phyloP scores from a whole-genome alignment of 2,113 vertebrate genomes.

The Rhinoderma darwinii region DNA sequence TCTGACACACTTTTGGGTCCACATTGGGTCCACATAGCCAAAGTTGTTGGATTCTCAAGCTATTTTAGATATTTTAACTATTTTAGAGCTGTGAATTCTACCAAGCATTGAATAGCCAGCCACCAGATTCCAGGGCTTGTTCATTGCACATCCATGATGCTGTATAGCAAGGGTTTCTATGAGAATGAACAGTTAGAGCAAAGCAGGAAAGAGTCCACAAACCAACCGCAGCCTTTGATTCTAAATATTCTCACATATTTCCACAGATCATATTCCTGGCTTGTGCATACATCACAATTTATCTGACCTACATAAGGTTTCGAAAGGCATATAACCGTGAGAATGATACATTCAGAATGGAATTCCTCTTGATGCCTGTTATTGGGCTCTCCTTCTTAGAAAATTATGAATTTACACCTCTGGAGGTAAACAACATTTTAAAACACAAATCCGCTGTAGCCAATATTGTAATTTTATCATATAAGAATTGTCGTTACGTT shows the following conservation, averaged over 20 bases:
- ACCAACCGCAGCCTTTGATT: neutral
- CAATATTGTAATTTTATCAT: neutral
- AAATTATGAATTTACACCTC: conserved; percentile 85
- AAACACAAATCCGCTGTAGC: neutral
- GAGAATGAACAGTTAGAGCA: neutral
- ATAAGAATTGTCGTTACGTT: no score
- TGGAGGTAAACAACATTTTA: conserved; percentile 81
- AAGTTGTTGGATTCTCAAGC: no score
- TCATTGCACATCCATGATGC: neutral
- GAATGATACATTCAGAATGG: conserved; percentile 91
- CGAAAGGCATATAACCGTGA: conserved; percentile 82
- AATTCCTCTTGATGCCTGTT: conserved; percentile 93
- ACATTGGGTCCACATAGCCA: no score
- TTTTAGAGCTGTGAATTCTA: neutral
- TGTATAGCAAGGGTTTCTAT: neutral
- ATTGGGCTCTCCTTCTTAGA: conserved; percentile 91
- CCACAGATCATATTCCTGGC: conserved; percentile 88
- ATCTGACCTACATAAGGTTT: conserved; percentile 92
- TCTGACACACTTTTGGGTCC: no score
- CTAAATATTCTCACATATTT: neutral
- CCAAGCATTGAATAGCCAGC: neutral
- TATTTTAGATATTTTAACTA: no score
- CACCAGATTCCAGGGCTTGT: no score
- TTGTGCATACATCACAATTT: conserved; percentile 87
- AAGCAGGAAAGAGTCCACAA: neutral